Conservation (phyloP, 1,140 invertebrate genomes). For the Trachymyrmex cornetzi region DNA sequence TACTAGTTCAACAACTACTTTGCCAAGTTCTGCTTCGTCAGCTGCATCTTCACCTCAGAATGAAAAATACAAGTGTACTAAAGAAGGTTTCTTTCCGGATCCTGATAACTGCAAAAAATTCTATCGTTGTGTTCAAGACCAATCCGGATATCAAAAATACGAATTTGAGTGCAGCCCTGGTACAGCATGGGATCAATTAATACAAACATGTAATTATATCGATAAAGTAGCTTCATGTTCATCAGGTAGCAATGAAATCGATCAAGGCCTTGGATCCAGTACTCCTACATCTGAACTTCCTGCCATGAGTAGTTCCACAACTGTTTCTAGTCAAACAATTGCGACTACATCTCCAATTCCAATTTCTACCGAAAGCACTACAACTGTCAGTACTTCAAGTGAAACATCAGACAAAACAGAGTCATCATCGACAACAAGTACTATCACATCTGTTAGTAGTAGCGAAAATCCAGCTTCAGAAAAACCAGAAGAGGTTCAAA, state of each 20-base stretch:
- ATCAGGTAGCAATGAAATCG: conserved; percentile 66
- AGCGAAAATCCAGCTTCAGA: conserved; percentile 24
- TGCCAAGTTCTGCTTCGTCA: background rate
- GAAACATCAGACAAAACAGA: conserved; percentile 5
- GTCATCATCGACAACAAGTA: conserved; percentile 31
- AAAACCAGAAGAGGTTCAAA: conserved; percentile 51
- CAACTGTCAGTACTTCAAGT: conserved; percentile 3
- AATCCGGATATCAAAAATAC: conserved; percentile 81
- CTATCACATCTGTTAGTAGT: background rate
- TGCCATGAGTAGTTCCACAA: background rate
- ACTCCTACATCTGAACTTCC: conserved; percentile 11
- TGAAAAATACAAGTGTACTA: conserved; percentile 81
- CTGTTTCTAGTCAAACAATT: background rate
- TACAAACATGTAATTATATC: conserved; percentile 83
- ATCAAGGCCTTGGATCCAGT: conserved; percentile 5
- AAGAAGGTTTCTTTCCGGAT: conserved; percentile 90
- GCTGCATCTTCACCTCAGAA: conserved; percentile 8
- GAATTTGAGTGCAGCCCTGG: conserved; percentile 82
- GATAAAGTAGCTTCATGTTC: conserved; percentile 79
- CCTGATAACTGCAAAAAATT: conserved; percentile 88
- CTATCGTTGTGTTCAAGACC: conserved; percentile 87
- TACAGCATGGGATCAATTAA: conserved; percentile 83
- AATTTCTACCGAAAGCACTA: conserved; percentile 35
- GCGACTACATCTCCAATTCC: conserved; percentile 2
- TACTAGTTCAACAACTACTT: conserved; percentile 14